phyloP scores from a whole-genome alignment of 2,113 vertebrate species.

The Passer montanus region DNA sequence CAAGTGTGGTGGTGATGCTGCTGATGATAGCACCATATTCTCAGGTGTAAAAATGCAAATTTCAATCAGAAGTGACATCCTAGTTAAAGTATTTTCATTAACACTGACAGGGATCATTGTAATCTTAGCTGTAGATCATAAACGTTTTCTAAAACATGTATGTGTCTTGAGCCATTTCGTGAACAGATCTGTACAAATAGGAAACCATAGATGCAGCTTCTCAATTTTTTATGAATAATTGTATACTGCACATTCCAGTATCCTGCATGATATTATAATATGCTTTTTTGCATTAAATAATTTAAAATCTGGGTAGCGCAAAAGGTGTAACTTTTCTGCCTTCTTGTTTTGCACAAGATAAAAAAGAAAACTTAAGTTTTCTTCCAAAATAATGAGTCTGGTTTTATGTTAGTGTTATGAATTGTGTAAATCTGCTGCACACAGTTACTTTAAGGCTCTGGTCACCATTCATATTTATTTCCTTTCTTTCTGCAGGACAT shows the following conservation, averaged over 20 bases:
- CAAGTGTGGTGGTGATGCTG: conserved; percentile 64
- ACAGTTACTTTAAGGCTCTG: conserved; percentile 67
- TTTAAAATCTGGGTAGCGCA: conserved; percentile 68
- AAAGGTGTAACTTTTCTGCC: conserved; percentile 76
- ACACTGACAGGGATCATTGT: conserved; percentile 32
- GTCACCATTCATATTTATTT: conserved; percentile 69
- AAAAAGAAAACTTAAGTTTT: conserved; percentile 64
- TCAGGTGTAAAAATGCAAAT: conserved; percentile 60
- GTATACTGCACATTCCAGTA: conserved; percentile 56
- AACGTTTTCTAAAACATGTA: conserved; percentile 34
- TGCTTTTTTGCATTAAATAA: conserved; percentile 64
- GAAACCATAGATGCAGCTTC: conserved; percentile 40
- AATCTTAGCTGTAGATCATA: conserved; percentile 26
- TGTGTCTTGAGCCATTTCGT: conserved; percentile 6
- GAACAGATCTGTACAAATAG: conserved; percentile 26
- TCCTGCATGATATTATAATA: conserved; percentile 57
- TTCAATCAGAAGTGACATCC: conserved; percentile 23
- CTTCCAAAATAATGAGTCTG: conserved; percentile 47
- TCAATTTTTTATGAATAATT: conserved; percentile 33
- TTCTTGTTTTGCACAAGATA: conserved; percentile 79
- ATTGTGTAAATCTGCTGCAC: conserved; percentile 64
- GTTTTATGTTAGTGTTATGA: conserved; percentile 57
- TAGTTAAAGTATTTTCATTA: conserved; percentile 38
- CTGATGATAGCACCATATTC: conserved; percentile 41
- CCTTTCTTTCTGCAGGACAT: conserved; percentile 79